Evolutionary conservation across 2,888 invertebrate genomes (phyloP).

Genomic region (Dilophus febrilis): DNA sequence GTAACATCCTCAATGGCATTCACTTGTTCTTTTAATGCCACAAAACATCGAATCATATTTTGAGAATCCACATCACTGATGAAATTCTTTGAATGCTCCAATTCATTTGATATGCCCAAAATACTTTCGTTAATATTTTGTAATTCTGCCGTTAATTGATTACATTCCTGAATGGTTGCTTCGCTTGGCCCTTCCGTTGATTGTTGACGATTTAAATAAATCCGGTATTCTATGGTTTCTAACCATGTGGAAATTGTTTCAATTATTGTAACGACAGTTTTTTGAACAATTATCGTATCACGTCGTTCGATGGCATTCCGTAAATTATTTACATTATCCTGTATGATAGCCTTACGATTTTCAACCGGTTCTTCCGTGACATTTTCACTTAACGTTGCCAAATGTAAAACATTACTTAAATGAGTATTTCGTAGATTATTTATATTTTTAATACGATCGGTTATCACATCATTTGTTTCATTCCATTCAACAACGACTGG

Average conservation of each 20-base stretch:
- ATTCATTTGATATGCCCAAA: constrained; percentile 39
- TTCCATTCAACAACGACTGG: constrained; percentile 30
- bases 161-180: constrained; percentile 40
- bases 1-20: constrained; percentile 51
- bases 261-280: constrained; percentile 53
- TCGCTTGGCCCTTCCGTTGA: constrained; percentile 40
- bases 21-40: constrained; percentile 46
- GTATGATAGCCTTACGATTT: constrained; percentile 38
- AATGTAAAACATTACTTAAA: constrained; percentile 42
- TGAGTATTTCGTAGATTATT: constrained; percentile 36
- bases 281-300: constrained; percentile 43
- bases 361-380: constrained; percentile 36
- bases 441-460: constrained; percentile 36
- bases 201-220: constrained; percentile 42
- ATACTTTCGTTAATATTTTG: constrained; percentile 48
- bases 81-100: constrained; percentile 33
- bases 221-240: constrained; percentile 67
- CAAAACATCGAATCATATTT: constrained; percentile 38
- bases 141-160: constrained; percentile 46
- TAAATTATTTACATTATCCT: constrained; percentile 32
- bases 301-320: constrained; percentile 39
- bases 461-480: constrained; percentile 35
- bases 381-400: constrained; percentile 40
- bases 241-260: constrained; percentile 72
- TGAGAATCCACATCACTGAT: constrained; percentile 30